Conservation (phyloP, 2,113 vertebrate species). For the Neofelis nebulosa region DNA sequence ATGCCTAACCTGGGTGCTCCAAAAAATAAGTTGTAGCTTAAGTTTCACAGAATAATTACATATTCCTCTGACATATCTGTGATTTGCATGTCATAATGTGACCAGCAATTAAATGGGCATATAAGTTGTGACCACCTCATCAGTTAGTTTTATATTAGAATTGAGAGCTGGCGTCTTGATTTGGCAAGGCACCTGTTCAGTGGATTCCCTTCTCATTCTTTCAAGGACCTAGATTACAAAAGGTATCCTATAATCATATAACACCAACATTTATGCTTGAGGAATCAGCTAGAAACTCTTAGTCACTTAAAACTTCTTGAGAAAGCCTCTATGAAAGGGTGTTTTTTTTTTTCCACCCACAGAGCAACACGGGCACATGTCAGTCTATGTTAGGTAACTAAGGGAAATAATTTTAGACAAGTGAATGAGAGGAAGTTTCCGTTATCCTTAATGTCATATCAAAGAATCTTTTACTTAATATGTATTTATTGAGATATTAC, state of each 20-base stretch:
- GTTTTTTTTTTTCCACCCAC: not conserved
- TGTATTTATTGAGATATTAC: not conserved
- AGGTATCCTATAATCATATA: not conserved
- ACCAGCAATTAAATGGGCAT: not conserved
- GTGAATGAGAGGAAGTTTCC: not conserved
- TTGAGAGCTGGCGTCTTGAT: not conserved
- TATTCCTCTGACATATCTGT: not conserved
- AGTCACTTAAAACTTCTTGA: not conserved
- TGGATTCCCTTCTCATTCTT: not conserved
- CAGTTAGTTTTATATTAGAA: not conserved
- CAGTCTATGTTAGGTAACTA: not conserved
- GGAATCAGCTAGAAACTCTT: not conserved
- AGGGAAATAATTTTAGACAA: not conserved
- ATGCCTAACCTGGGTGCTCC: too few species aligned
- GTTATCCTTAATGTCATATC: not conserved
- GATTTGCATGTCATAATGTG: not conserved
- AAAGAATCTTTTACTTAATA: not conserved
- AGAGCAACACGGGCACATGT: not conserved
- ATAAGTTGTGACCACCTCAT: not conserved
- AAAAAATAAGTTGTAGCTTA: not conserved
- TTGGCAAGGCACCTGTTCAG: not conserved
- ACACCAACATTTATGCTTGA: not conserved
- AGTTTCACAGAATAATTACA: not conserved
- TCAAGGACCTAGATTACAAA: not conserved
- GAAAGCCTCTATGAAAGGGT: not conserved